A percentile compares a stretch with the other conserved stretches of the same genome.
phyloP scores from a whole-genome alignment of 2,888 invertebrate species.

The Theretra japonica region DNA sequence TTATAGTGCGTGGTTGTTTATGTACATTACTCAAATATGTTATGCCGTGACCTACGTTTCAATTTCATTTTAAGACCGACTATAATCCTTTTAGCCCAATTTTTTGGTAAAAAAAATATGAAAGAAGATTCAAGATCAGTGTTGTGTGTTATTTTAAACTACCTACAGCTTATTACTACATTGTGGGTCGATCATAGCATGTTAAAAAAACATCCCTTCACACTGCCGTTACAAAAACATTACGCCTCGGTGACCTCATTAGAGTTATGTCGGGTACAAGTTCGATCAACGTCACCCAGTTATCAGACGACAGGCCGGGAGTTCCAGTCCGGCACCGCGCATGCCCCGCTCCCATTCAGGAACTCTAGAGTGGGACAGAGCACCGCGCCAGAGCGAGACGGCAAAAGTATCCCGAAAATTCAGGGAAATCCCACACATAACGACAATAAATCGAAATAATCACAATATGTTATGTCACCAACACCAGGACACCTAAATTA shows the following conservation, averaged over 20 bases:
- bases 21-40: no score
- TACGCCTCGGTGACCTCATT: constrained; percentile 15
- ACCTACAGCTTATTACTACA: no score
- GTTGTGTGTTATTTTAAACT: no score
- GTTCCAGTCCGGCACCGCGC: constrained; percentile 55
- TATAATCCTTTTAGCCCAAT: no score
- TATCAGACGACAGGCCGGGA: background rate
- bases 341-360: constrained; percentile 75
- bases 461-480: constrained; percentile 54
- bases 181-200: no score
- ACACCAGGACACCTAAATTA: constrained; percentile 31
- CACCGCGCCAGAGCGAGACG: constrained; percentile 51
- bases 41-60: no score
- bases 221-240: background rate
- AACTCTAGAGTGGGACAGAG: constrained; percentile 60
- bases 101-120: no score
- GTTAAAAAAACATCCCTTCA: background rate
- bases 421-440: constrained; percentile 59
- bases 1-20: no score
- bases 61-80: no score
- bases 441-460: constrained; percentile 47
- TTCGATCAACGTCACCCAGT: constrained; percentile 15
- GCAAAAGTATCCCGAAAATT: constrained; percentile 60
- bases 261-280: constrained; percentile 3
- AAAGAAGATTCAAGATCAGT: no score